phyloP scores from a whole-genome alignment of 92 coral and sea anemone genomes.

The Epizoanthus scotinus region DNA sequence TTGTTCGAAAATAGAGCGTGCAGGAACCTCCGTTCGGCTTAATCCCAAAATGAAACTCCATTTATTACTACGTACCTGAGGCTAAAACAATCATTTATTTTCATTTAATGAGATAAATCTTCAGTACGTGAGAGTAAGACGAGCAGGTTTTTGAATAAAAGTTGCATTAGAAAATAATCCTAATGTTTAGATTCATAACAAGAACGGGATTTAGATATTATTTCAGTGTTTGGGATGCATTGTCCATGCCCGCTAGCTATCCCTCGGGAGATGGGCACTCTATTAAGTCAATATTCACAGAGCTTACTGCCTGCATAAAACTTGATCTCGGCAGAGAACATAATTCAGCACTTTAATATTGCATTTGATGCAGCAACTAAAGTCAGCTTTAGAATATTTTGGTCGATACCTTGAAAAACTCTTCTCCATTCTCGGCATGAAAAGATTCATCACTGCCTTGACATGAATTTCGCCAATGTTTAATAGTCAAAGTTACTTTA shows the following conservation, averaged over 20 bases:
- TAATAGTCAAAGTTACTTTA: constrained; percentile 38
- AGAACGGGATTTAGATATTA: neutral
- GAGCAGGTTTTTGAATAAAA: neutral
- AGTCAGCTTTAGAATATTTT: constrained; percentile 24
- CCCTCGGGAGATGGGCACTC: neutral
- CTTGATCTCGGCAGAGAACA: too few species aligned
- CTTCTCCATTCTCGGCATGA: too few species aligned
- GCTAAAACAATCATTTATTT: constrained; percentile 1
- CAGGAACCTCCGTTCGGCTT: constrained; percentile 25
- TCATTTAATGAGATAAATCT: neutral
- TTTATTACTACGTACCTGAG: constrained; percentile 37
- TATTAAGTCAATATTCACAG: constrained; percentile 7
- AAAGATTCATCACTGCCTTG: neutral
- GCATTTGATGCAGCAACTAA: constrained; percentile 3
- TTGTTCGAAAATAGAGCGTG: too few species aligned
- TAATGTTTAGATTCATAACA: constrained; percentile 5
- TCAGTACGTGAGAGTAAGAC: constrained; percentile 1
- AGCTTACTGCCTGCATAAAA: too few species aligned
- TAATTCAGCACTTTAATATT: too few species aligned
- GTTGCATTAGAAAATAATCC: neutral
- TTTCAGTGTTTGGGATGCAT: constrained; percentile 6
- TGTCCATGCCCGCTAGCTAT: neutral
- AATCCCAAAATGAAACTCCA: constrained; percentile 36
- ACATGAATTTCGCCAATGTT: constrained; percentile 40
- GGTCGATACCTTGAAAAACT: too few species aligned